A percentile compares a stretch with the other conserved stretches of the same genome.
Evolutionary conservation across 37 sponge, comb jelly and placozoan genomes (phyloP).

Genomic region (Halichondria panicea): DNA sequence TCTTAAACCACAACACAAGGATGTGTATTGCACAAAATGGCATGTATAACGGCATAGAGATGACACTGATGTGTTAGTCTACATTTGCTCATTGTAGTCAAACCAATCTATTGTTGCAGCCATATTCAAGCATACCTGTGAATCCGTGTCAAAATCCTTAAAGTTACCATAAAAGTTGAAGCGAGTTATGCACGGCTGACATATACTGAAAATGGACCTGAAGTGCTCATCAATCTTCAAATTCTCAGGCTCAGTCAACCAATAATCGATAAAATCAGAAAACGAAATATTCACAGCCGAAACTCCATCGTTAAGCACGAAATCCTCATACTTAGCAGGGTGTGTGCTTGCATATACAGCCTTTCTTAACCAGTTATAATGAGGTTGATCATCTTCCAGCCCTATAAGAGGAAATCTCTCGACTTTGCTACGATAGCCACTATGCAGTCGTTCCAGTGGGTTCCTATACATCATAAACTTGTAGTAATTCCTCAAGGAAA

Average conservation of each 20-base stretch:
- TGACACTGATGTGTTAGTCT: no score
- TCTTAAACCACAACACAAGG: no score
- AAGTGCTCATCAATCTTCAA: conserved; percentile 45
- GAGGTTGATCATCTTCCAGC: conserved; percentile 4
- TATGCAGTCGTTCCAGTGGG: conserved; percentile 51
- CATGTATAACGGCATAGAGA: no score
- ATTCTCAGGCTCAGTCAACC: background rate
- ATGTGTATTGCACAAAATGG: no score
- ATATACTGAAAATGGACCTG: conserved; percentile 7
- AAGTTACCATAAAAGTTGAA: conserved; percentile 53
- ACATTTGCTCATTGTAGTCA: no score
- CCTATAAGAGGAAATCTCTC: conserved; percentile 21
- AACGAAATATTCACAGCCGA: conserved; percentile 17
- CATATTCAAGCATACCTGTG: conserved; percentile 6
- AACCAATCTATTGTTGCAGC: no score
- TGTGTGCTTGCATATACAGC: conserved; percentile 1
- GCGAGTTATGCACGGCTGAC: conserved; percentile 28
- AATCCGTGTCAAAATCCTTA: conserved; percentile 33
- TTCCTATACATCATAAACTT: conserved; percentile 68
- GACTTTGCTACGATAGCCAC: conserved; percentile 55
- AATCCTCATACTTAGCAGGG: conserved; percentile 4
- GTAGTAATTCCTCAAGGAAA: conserved; percentile 32
- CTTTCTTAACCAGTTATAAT: conserved; percentile 39
- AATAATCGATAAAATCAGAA: conserved; percentile 42
- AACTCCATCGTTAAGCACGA: background rate